Evolutionary conservation across 2,797 vertebrate genomes (phyloP), one percentile per base, ranked within the genome.

Genomic region (Hydrophis major): DNA sequence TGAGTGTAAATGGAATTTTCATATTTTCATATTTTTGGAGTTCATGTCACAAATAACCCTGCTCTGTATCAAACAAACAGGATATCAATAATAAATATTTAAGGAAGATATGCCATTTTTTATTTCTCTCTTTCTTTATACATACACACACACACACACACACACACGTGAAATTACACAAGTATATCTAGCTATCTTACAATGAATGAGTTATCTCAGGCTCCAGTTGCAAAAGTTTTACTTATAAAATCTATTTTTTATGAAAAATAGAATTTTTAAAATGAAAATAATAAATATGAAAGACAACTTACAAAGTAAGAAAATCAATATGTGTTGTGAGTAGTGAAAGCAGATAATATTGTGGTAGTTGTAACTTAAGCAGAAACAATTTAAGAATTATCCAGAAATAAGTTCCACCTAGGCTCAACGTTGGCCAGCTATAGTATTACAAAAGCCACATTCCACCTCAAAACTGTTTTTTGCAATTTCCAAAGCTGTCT

Each of bases 1-100:
- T 86, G 47, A 95, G 90, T 61, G 94, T 95, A 96, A 97, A 97
- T 96, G 95, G 96, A 97, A 96, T 96, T 96, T 96, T 94, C 94
- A 92, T 95, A 94, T 96, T 96, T 96, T 95, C 96, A 96, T 94
- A 95, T 95, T 95, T 88, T 93, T 93, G 78, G 95, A 92, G 94
- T 94, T 92, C 94, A 28, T 12, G 74, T 95, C 93, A 93, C 92
- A 92, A 96, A 96, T 95, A 95, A 96, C 87, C 27, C 83, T 61
- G 90, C 78, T 93, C 94, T 88, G 91, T 0, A 0, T 92, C 55
- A 56, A 87, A 16, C 93, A 57, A 59, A 96, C 63, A 94, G 95
- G 96, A 95, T 88, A 94, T 87, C 95, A 95, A 94, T 60, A 93
- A 93, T 95, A 95, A 96, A 96, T 96, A 95, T 93, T 95, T 95